phyloP scores from a whole-genome alignment of 2,113 vertebrate species.

The Sinocyclocheilus anshuiensis region DNA sequence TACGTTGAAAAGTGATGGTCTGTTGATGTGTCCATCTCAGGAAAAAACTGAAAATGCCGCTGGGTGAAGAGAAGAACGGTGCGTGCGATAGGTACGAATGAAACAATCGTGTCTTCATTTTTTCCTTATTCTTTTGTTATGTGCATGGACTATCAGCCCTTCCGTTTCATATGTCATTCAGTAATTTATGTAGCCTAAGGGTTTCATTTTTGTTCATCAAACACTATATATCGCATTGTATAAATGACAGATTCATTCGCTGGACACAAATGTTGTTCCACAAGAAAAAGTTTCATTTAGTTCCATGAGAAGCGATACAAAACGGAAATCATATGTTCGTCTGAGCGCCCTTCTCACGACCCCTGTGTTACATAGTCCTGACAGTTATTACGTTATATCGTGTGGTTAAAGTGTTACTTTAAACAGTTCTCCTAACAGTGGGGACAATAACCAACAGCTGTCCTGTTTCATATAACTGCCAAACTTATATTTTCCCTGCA shows the following conservation, averaged over 20 bases:
- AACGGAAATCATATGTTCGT: not conserved
- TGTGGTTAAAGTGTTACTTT: conserved; percentile 5
- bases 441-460: not conserved
- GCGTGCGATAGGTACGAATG: conserved; percentile 39
- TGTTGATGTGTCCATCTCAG: not conserved
- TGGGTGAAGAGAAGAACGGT: conserved; percentile 44
- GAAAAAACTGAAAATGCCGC: conserved; percentile 41
- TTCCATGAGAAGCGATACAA: not conserved
- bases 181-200: not conserved
- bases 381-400: not conserved
- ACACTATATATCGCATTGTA: not conserved
- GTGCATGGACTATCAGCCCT: not conserved
- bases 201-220: not conserved
- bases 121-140: not conserved
- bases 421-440: not conserved
- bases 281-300: not conserved
- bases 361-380: not conserved
- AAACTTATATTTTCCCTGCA: not conserved
- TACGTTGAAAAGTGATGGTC: not conserved
- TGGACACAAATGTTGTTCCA: not conserved
- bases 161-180: not conserved
- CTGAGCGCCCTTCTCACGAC: not conserved
- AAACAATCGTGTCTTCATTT: not conserved
- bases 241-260: not conserved
- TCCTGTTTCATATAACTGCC: not conserved